phyloP scores from a whole-genome alignment of 2,888 invertebrate genomes.

The Scaptodrosophila latifasciaeformis region DNA sequence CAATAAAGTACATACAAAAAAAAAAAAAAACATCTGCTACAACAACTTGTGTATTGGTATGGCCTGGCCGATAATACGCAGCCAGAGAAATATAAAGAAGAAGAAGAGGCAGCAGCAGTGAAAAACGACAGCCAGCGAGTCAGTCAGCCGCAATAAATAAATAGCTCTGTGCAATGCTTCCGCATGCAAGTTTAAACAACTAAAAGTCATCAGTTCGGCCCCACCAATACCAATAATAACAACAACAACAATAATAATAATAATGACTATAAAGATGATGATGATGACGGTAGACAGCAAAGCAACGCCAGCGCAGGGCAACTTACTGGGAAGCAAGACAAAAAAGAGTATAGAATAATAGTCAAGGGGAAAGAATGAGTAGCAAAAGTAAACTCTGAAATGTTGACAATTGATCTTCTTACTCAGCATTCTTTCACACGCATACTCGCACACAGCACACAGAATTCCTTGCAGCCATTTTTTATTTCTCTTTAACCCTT shows the following conservation, averaged over 20 bases:
- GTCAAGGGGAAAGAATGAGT: neutral
- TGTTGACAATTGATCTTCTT: slow-evolving; percentile 15
- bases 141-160: slow-evolving; percentile 26
- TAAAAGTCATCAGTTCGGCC: slow-evolving; percentile 47
- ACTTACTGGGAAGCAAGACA: too few species aligned
- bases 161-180: slow-evolving; percentile 38
- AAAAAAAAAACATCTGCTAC: slow-evolving; percentile 41
- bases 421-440: slow-evolving; percentile 22
- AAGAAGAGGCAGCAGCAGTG: too few species aligned
- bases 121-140: slow-evolving; percentile 12
- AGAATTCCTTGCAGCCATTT: slow-evolving; percentile 8
- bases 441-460: too few species aligned
- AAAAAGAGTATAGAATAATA: neutral
- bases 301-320: too few species aligned
- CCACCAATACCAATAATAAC: slow-evolving; percentile 9
- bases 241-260: slow-evolving; percentile 15
- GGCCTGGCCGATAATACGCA: slow-evolving; percentile 54
- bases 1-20: too few species aligned
- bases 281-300: too few species aligned
- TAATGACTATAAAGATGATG: too few species aligned
- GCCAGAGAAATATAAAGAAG: slow-evolving; percentile 32
- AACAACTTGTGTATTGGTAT: slow-evolving; percentile 47
- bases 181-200: slow-evolving; percentile 60
- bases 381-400: neutral
- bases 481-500: neutral